A percentile compares a stretch with the other conserved stretches of the same genome.
Evolutionary conservation across 2,113 vertebrate genomes (phyloP).

Genomic region (Etheostoma spectabile): DNA sequence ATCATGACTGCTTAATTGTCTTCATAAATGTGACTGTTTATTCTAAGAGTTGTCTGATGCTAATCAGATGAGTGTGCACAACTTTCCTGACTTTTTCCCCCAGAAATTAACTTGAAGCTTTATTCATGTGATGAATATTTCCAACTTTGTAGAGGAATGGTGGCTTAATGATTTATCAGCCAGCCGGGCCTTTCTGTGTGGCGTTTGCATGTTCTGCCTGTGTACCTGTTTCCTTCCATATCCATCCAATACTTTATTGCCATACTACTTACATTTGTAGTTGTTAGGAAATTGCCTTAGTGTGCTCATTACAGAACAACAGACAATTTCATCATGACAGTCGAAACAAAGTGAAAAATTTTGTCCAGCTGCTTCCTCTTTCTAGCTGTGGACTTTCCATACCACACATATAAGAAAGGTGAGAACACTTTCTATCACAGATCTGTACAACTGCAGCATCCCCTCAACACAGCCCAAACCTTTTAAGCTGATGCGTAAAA

Average conservation of each 20-base stretch:
- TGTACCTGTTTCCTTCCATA: not conserved
- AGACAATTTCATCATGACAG: no score
- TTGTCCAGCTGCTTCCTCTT: not conserved
- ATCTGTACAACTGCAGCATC: not conserved
- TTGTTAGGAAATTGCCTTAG: no score
- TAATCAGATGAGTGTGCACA: not conserved
- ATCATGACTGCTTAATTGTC: not conserved
- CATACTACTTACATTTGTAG: no score
- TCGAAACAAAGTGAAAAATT: not conserved
- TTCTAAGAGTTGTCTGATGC: not conserved
- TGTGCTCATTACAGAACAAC: no score
- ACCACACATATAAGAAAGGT: not conserved
- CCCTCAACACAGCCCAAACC: not conserved
- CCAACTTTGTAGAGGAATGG: not conserved
- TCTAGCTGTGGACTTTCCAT: not conserved
- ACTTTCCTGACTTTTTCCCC: not conserved
- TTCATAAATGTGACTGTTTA: not conserved
- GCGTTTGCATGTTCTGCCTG: slow-evolving; percentile 6
- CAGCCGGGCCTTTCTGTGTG: not conserved
- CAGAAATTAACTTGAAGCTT: not conserved
- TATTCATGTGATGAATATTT: not conserved
- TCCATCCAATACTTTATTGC: not conserved
- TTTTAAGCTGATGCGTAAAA: not conserved
- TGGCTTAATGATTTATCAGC: not conserved
- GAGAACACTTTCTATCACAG: not conserved